Conservation (phyloP, 2,113 vertebrate genomes). For the Gobio gobio region DNA sequence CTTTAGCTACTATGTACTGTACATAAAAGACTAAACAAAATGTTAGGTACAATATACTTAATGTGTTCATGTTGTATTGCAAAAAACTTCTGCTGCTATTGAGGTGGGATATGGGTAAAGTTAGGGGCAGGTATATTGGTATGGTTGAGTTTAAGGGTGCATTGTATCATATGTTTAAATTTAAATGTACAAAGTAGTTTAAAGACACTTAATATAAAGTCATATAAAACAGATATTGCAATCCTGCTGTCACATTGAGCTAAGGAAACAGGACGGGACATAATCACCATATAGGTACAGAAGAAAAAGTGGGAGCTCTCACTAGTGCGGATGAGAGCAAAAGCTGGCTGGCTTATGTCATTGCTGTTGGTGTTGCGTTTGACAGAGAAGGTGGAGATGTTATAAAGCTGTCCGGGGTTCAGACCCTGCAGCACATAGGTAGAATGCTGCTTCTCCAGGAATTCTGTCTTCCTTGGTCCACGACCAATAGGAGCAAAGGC, state of each 20-base stretch:
- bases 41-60: no score
- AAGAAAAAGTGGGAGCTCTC: conserved; percentile 69
- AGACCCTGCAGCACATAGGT: conserved; percentile 87
- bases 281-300: not conserved
- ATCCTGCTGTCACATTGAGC: no score
- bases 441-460: conserved; percentile 86
- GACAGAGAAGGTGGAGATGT: conserved; percentile 94
- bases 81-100: no score
- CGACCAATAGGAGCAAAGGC: conserved; percentile 86
- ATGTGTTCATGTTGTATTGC: no score
- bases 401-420: conserved; percentile 88
- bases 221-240: not conserved
- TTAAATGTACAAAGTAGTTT: no score
- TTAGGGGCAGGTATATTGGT: no score
- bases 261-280: not conserved
- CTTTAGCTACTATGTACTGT: no score
- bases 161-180: no score
- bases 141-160: no score
- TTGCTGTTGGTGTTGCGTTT: conserved; percentile 91
- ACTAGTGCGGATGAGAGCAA: conserved; percentile 90
- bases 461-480: conserved; percentile 85
- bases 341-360: conserved; percentile 89
- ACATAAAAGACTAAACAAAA: no score
- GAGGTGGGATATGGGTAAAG: no score
- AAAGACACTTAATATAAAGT: no score